Evolutionary conservation across 2,888 invertebrate species (phyloP).

Genomic region (Dilophus febrilis): DNA sequence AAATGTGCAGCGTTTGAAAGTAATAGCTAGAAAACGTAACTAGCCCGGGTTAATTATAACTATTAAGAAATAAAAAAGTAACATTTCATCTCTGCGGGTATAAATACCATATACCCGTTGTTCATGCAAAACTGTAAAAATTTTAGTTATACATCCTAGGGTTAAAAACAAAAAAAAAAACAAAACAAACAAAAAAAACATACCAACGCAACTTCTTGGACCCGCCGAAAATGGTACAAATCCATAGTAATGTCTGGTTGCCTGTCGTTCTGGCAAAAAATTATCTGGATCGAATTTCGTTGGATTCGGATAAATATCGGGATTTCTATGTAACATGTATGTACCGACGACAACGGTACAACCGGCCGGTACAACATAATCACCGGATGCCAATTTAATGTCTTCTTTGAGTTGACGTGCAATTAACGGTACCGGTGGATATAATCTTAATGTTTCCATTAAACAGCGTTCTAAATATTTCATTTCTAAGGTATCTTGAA

Average conservation of each 20-base stretch:
- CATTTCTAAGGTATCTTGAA: slow-evolving; percentile 71
- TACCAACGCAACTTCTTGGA: slow-evolving; percentile 63
- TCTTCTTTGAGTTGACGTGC: slow-evolving; percentile 56
- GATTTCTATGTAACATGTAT: slow-evolving; percentile 50
- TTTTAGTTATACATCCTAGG: neutral
- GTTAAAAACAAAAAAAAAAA: too few relatives aligned
- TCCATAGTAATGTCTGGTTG: slow-evolving; percentile 62
- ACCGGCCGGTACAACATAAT: slow-evolving; percentile 50
- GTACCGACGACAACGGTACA: slow-evolving; percentile 49
- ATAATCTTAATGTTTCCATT: slow-evolving; percentile 63
- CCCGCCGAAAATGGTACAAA: slow-evolving; percentile 72
- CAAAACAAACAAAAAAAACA: slow-evolving; percentile 18
- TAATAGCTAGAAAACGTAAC: too few relatives aligned
- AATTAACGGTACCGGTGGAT: slow-evolving; percentile 61
- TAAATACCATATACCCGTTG: neutral
- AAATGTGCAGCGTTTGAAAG: too few relatives aligned
- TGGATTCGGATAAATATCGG: slow-evolving; percentile 59
- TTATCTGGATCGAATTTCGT: slow-evolving; percentile 67
- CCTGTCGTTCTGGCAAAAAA: slow-evolving; percentile 63
- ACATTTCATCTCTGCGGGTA: neutral
- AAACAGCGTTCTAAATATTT: slow-evolving; percentile 67
- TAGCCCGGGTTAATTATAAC: too few relatives aligned
- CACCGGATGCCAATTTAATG: slow-evolving; percentile 47
- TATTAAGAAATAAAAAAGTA: slow-evolving; percentile 1
- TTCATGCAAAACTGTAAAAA: neutral